phyloP scores from a whole-genome alignment of 2,113 vertebrate genomes.

The Takifugu flavidus region DNA sequence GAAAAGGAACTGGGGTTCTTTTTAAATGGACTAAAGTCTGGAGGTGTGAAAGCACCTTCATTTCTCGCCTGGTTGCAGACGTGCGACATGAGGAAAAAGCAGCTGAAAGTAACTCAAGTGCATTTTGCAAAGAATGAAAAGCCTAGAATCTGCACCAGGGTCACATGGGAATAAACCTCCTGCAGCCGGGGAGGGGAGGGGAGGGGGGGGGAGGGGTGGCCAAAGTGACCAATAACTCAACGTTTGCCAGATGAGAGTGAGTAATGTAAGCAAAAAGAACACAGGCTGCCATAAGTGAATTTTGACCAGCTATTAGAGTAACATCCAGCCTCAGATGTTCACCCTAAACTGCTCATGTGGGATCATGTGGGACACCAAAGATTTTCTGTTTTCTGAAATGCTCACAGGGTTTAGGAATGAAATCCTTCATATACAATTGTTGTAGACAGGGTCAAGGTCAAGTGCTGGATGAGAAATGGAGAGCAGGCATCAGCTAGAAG shows the following conservation, averaged over 20 bases:
- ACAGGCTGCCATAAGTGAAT: background rate
- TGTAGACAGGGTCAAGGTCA: conserved; percentile 48
- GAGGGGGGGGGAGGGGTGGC: background rate
- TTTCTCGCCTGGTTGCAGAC: no score
- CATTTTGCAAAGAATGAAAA: background rate
- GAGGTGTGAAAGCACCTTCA: no score
- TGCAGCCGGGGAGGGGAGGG: background rate
- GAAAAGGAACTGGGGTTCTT: no score
- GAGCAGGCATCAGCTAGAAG: conserved; percentile 37
- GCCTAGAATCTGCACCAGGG: no score
- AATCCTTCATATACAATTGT: conserved; percentile 50
- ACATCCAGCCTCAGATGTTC: background rate
- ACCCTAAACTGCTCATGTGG: conserved; percentile 16
- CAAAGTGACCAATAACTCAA: background rate
- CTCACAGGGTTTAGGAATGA: conserved; percentile 38
- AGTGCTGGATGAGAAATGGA: conserved; percentile 46
- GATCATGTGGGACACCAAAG: conserved; percentile 5
- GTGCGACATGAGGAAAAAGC: background rate
- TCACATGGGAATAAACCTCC: background rate
- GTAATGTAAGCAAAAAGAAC: background rate
- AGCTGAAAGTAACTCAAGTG: background rate
- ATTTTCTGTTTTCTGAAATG: background rate
- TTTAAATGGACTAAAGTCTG: no score
- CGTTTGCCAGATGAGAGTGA: background rate
- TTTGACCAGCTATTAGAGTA: background rate